Percentiles rank a stretch among this genome's conserved stretches.
Conservation (phyloP, 2,888 invertebrate species). For the Tanypteryx hageni region DNA sequence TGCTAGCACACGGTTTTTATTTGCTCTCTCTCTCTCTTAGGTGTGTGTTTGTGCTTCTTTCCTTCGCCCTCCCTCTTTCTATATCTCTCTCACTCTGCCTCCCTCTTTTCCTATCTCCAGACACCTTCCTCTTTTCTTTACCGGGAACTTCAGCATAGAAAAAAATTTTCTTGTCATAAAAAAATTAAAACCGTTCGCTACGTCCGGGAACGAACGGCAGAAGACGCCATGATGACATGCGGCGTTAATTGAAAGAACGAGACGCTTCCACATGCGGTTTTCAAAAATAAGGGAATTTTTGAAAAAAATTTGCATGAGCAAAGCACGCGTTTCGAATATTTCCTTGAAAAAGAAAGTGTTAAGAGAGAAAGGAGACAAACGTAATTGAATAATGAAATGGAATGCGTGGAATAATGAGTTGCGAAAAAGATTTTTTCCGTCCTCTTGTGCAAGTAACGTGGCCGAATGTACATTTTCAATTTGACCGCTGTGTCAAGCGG, state of each 20-base stretch:
- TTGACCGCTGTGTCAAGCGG: no score
- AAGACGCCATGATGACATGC: neutral
- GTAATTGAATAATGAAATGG: no score
- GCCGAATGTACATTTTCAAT: no score
- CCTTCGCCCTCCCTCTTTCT: neutral
- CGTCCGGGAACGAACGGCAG: neutral
- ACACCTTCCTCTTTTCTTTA: neutral
- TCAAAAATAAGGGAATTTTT: neutral
- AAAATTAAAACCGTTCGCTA: neutral
- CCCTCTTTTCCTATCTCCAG: no score
- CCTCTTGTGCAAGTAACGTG: no score
- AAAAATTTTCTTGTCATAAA: neutral
- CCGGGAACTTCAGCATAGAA: neutral
- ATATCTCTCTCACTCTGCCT: no score
- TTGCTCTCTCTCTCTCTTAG: neutral
- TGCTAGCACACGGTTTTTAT: neutral
- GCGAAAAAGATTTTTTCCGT: no score
- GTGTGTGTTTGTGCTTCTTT: neutral
- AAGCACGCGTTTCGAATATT: neutral
- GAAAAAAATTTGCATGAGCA: neutral
- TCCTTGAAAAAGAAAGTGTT: neutral
- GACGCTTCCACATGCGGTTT: neutral
- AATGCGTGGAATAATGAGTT: no score
- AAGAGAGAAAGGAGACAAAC: no score
- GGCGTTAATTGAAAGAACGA: neutral